Base-by-base conservation (phyloP, 2,113 vertebrate species). In the Zeus faber region DNA sequence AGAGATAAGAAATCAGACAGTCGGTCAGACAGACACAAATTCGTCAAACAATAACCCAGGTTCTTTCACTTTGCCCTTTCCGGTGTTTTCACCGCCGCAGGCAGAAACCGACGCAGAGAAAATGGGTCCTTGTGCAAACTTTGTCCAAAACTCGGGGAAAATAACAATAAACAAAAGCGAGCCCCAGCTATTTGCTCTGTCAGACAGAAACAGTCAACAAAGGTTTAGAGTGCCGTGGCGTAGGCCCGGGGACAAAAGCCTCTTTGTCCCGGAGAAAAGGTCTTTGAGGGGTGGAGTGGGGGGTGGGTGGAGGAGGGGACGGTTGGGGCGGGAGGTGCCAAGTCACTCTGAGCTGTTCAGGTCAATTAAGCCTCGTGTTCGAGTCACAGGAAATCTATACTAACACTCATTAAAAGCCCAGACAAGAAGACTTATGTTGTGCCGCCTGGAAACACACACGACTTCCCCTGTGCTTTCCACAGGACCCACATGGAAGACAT, bases 291-390 rank as follows among this genome's bases (percentile, higher is more conserved):
- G 48, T 3, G 23, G 14, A 2, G 23, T 21, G 13, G 23, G 27
- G 26, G 26, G 23, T 6, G 3, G 20, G 22, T 6, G 58, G 60
- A 51, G 63, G 65, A 53, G 60, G 76, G 63, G 68, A 67, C 55
- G 77, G 77, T 55, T 70, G 64, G 77, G 79, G 76, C 65, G 56
- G 76, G 66, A 83, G 82, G 85, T 85, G 87, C 83, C 85, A 87
- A 87, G 85, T 88, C 84, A 88, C 84, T 87, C 85, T 67, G 79
- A 67, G 77, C 79, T 84, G 89, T 89, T 90, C 83, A 85, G 86
- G 86, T 90, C 89, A 89, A 89, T 90, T 89, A 90, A 87, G 84
- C 85, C 76, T 69, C 70, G 85, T 84, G 81, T 86, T 88, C 76
- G 79, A 79, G 80, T 73, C 72, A 82, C 80, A 86, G 83, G 88